Base-by-base conservation (phyloP, 2,113 vertebrate genomes). In the Nyctereutes procyonoides region DNA sequence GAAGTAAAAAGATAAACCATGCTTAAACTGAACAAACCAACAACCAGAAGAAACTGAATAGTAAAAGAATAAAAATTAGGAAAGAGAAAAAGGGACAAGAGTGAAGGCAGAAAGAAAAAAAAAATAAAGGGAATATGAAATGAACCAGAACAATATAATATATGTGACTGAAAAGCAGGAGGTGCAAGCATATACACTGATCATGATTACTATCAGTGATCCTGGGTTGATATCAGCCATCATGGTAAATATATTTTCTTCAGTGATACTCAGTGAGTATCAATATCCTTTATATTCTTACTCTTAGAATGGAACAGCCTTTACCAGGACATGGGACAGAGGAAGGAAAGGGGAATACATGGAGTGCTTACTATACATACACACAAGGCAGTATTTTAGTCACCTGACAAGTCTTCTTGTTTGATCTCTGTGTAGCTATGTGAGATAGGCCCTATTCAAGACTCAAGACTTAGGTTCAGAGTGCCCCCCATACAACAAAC, bases 21-120 rank as follows among this genome's bases (percentile, higher is more conserved):
- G n/a, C 76, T 74, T 48, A 48, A 96, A 93, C 11, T 8, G 51
- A 97, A 79, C 3, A 93, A 81, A 43, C 91, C 87, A 73, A 43
- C 91, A 89, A 73, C 53, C 38, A 65, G 30, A 60, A 73, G 15
- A 93, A 88, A 74, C 3, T 22, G 73, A 88, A 65, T 19, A 92
- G 51, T 43, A 48, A 92, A 93, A 93, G 26, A 91, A 80, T 56
- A 56, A 65, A 96, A 95, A 48, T 9, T 17, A 16, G 67, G 20
- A 89, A 91, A 89, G n/a, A 92, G 38, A 79, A 90, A 94, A 73
- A 32, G 51, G 20, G 26, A 12, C 15, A 56, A 62, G 32, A 24
- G 8, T 17, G 35, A 83, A 93, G 28, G 30, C 30, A 85, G 92
- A 88, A 89, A 79, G 56, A n/a, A 56, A 32, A 82, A 67, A 48